Evolutionary conservation across 2,888 invertebrate species (phyloP).

Genomic region (Andrena marginata): DNA sequence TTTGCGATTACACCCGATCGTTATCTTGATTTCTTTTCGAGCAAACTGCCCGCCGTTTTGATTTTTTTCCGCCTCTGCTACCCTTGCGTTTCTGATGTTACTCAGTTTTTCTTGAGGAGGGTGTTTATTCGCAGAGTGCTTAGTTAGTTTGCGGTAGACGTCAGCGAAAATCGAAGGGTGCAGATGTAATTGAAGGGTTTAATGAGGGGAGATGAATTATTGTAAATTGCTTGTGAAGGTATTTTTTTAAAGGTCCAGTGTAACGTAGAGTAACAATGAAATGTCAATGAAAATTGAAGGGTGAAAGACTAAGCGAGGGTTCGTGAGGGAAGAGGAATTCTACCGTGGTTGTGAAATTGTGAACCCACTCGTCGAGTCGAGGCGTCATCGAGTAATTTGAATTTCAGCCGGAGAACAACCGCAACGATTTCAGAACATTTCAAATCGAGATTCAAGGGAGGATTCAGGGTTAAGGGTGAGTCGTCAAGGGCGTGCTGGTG

Average conservation of each 20-base stretch:
- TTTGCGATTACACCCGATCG: constrained; percentile 69
- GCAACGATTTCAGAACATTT: constrained; percentile 61
- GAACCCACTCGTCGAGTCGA: neutral
- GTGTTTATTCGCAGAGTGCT: too few species aligned
- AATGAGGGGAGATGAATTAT: too few species aligned
- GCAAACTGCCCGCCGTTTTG: constrained; percentile 48
- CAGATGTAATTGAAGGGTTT: too few species aligned
- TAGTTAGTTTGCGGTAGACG: too few species aligned
- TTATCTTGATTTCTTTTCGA: constrained; percentile 71
- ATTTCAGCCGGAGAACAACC: constrained; percentile 42
- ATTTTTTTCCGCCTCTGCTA: constrained; percentile 28
- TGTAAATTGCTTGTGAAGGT: too few species aligned
- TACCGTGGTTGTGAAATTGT: neutral
- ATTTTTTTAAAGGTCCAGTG: too few species aligned
- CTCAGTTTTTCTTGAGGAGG: too few species aligned
- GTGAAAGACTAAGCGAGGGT: neutral
- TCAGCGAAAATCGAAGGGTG: too few species aligned
- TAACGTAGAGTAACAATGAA: neutral
- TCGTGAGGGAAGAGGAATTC: neutral
- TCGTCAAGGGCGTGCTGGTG: constrained; percentile 62
- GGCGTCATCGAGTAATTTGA: constrained; percentile 21
- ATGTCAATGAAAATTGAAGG: neutral
- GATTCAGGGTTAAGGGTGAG: constrained; percentile 72
- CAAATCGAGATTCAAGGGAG: constrained; percentile 70
- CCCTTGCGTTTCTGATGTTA: neutral